phyloP scores from a whole-genome alignment of 35 echinoderm and acorn worm genomes.

The Diadema setosum region DNA sequence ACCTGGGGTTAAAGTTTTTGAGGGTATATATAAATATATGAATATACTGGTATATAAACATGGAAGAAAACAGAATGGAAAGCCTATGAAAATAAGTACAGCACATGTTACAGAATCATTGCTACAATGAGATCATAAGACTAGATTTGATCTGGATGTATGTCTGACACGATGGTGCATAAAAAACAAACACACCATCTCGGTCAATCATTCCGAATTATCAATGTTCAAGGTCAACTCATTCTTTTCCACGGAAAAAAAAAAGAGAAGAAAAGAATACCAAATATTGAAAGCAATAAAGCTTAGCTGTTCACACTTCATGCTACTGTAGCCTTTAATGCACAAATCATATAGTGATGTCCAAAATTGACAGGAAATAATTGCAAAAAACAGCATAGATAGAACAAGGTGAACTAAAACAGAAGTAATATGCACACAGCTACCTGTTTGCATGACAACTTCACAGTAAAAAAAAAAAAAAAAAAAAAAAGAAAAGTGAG shows the following conservation, averaged over 20 bases:
- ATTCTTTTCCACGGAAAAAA: too few species aligned
- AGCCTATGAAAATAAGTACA: too few species aligned
- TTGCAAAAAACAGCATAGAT: background rate
- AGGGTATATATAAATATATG: too few species aligned
- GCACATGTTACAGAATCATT: too few species aligned
- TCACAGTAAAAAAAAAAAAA: background rate
- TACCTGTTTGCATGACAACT: background rate
- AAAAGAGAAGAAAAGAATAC: background rate
- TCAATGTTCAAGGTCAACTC: too few species aligned
- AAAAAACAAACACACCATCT: background rate
- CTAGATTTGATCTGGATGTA: background rate
- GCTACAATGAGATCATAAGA: too few species aligned
- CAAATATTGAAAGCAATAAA: background rate
- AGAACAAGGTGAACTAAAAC: background rate
- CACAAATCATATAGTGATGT: background rate
- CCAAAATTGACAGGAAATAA: background rate
- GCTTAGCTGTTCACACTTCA: slow-evolving; percentile 5
- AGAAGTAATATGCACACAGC: background rate
- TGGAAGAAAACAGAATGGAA: too few species aligned
- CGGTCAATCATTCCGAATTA: too few species aligned
- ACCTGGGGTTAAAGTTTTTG: too few species aligned
- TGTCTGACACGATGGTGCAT: background rate
- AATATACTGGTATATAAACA: too few species aligned
- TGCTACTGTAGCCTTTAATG: slow-evolving; percentile 19
- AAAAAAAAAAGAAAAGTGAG: too few species aligned